Conservation (phyloP, 2,888 invertebrate species). For the Erpobdella octoculata region DNA sequence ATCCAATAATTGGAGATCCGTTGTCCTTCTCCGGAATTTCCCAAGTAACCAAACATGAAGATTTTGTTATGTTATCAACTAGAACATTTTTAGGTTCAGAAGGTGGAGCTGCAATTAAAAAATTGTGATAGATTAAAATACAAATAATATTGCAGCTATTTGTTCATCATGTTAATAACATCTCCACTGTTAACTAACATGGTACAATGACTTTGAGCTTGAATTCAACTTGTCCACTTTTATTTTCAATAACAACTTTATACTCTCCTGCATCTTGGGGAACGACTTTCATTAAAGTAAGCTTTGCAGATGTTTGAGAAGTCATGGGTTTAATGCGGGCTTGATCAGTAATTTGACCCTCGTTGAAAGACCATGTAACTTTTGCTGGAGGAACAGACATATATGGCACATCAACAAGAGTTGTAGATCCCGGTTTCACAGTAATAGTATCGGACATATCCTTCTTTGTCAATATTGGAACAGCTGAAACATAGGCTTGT, state of each 20-base stretch:
- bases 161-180: too few species aligned
- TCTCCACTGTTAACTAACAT: too few species aligned
- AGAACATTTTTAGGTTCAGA: slow-evolving; percentile 38
- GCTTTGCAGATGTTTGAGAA: slow-evolving; percentile 38
- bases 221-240: slow-evolving; percentile 34
- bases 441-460: slow-evolving; percentile 36
- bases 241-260: slow-evolving; percentile 39
- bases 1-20: slow-evolving; percentile 49
- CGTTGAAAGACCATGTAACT: slow-evolving; percentile 39
- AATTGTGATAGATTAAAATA: too few species aligned
- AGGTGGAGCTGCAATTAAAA: slow-evolving; percentile 54
- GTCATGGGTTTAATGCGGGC: slow-evolving; percentile 35
- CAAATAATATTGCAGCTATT: too few species aligned
- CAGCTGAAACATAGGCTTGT: slow-evolving; percentile 35
- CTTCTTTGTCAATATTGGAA: slow-evolving; percentile 35
- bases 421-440: slow-evolving; percentile 37
- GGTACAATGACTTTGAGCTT: slow-evolving; percentile 38
- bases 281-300: slow-evolving; percentile 37
- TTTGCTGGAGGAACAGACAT: slow-evolving; percentile 38
- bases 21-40: slow-evolving; percentile 49
- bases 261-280: slow-evolving; percentile 38
- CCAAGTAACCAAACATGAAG: slow-evolving; percentile 47
- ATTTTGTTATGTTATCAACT: slow-evolving; percentile 45
- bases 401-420: slow-evolving; percentile 39
- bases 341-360: slow-evolving; percentile 29